These are phyloP conservation scores for Balaenoptera acutorostrata DNA, from an alignment of 2,113 vertebrate species.

Conservation along the genomic window DNA sequence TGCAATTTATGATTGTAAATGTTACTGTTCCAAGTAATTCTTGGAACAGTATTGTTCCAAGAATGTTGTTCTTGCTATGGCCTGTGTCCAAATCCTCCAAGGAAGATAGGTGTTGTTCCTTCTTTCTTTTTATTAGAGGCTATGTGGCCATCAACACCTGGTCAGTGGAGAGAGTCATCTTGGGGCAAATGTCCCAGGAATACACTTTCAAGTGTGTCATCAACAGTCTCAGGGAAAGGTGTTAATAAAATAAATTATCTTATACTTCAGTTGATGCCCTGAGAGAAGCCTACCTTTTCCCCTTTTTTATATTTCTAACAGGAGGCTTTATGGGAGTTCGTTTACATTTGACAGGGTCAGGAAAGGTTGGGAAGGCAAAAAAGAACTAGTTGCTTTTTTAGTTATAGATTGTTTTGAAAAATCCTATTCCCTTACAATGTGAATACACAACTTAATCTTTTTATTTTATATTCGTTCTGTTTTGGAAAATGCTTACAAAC, in stretches of 20 bases:
- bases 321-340: not conserved
- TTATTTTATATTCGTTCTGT: not conserved
- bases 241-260: not conserved
- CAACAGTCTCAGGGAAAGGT: not conserved
- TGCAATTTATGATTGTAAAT: not conserved
- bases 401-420: not conserved
- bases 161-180: not conserved
- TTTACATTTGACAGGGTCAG: not conserved
- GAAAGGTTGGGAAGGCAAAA: not conserved
- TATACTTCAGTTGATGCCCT: not conserved
- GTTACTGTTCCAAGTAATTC: not conserved
- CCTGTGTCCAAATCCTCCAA: not conserved
- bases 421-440: not conserved
- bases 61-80: not conserved
- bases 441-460: not conserved
- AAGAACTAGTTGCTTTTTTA: not conserved
- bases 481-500: conserved; percentile 10
- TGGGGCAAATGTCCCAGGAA: not conserved
- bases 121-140: not conserved
- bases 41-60: not conserved
- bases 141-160: not conserved
- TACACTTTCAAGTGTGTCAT: not conserved
- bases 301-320: not conserved
- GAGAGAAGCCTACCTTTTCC: not conserved
- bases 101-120: accelerated